Evolutionary conservation across 2,113 vertebrate genomes (phyloP).

Genomic region (Scomber japonicus): DNA sequence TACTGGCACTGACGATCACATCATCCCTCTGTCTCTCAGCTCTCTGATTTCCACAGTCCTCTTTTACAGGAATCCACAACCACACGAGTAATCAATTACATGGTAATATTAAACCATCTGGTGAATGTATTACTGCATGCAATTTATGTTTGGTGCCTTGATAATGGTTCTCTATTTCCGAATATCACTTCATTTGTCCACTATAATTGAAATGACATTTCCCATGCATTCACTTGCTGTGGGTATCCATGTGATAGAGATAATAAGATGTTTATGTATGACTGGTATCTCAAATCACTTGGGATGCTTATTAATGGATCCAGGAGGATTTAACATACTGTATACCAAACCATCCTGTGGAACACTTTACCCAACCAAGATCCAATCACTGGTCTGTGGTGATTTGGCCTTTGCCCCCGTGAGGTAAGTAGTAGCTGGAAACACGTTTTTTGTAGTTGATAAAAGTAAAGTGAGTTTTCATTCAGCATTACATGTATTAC

Average conservation of each 20-base stretch:
- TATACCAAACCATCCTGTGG: background rate
- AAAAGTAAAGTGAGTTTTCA: slow-evolving; percentile 5
- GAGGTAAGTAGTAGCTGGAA: background rate
- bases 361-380: background rate
- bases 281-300: slow-evolving; percentile 4
- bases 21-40: background rate
- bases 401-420: background rate
- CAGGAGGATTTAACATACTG: background rate
- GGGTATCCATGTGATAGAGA: slow-evolving; percentile 14
- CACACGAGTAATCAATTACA: slow-evolving; percentile 40
- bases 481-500: background rate
- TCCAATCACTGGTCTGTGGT: background rate
- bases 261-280: slow-evolving; percentile 33
- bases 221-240: background rate
- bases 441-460: background rate
- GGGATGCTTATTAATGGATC: background rate
- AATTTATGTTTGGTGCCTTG: slow-evolving; percentile 18
- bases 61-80: slow-evolving; percentile 31
- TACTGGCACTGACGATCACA: background rate
- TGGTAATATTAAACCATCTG: slow-evolving; percentile 22
- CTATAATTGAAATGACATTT: slow-evolving; percentile 33
- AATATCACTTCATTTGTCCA: slow-evolving; percentile 38
- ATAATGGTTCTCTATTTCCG: slow-evolving; percentile 22
- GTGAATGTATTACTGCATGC: slow-evolving; percentile 2
- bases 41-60: slow-evolving; percentile 16